Evolutionary conservation across 2,797 vertebrate genomes (phyloP).

Genomic region (Gallinago nigripennis): DNA sequence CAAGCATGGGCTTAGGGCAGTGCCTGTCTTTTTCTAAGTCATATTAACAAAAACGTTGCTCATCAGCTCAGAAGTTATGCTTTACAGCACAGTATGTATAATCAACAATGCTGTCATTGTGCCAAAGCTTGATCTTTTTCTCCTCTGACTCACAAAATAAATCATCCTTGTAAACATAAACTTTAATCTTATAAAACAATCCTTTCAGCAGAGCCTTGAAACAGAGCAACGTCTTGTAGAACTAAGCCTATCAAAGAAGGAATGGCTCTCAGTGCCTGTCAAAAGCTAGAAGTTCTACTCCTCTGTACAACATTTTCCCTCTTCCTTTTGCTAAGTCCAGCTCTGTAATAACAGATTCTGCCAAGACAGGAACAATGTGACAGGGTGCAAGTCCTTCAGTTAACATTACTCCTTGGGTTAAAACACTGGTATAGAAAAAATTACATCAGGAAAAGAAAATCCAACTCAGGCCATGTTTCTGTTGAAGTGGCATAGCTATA

Average conservation of each 20-base stretch:
- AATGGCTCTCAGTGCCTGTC: not conserved
- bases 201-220: not conserved
- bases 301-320: not conserved
- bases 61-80: not conserved
- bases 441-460: not conserved
- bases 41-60: not conserved
- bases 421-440: not conserved
- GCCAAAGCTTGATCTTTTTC: not conserved
- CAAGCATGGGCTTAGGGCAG: not conserved
- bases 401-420: not conserved
- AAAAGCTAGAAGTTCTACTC: not conserved
- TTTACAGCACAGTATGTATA: not conserved
- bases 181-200: conserved; percentile 10
- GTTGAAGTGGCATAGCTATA: not conserved
- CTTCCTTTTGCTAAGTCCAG: not conserved
- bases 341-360: not conserved
- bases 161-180: conserved; percentile 16
- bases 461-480: not conserved
- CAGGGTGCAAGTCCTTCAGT: not conserved
- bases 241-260: not conserved
- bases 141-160: conserved; percentile 32
- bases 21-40: not conserved
- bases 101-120: not conserved
- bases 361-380: not conserved
- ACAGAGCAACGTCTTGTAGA: not conserved